phyloP scores from a whole-genome alignment of 2,113 vertebrate genomes.

The Sciurus niger region DNA sequence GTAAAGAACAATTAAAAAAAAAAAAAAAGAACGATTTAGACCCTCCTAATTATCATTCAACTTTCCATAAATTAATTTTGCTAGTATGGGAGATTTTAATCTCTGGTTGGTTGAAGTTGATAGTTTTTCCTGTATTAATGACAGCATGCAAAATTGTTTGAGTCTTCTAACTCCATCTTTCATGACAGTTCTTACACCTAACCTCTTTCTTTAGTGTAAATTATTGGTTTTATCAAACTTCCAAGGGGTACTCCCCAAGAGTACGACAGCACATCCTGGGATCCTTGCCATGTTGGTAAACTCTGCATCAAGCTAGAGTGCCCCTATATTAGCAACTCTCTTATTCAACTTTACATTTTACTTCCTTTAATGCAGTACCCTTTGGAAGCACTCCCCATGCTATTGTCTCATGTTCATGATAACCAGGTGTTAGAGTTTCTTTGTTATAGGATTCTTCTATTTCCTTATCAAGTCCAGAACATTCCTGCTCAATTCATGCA shows the following conservation, averaged over 20 bases:
- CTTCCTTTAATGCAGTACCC: not conserved
- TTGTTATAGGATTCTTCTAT: not conserved
- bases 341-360: not conserved
- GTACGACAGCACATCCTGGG: not conserved
- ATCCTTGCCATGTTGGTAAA: not conserved
- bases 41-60: not conserved
- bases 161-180: not conserved
- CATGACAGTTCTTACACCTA: not conserved
- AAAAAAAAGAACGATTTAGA: not conserved
- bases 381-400: not conserved
- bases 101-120: not conserved
- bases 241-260: not conserved
- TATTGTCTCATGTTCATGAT: not conserved
- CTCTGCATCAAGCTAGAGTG: not conserved
- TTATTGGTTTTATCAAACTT: not conserved
- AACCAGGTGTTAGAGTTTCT: not conserved
- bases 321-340: not conserved
- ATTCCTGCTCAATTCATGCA: not conserved
- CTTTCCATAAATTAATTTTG: not conserved
- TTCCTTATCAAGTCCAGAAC: not conserved
- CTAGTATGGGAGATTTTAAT: not conserved
- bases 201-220: not conserved
- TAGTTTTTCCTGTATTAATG: not conserved
- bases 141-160: not conserved
- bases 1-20: not conserved